Conservation (phyloP, 2,113 vertebrate genomes). For the Siniperca chuatsi region DNA sequence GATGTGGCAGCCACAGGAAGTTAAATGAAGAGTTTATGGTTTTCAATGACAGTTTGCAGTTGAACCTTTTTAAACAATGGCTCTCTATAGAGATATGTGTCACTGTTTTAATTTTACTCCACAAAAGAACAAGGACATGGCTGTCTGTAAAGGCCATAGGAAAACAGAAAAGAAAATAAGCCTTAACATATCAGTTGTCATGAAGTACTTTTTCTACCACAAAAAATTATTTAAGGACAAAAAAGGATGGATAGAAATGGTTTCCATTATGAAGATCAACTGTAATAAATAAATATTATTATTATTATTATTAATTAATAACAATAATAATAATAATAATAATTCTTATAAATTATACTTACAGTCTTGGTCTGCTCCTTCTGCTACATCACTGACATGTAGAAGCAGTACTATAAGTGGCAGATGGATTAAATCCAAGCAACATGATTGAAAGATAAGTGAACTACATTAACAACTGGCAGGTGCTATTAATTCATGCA, state of each 20-base stretch:
- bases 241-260: neutral
- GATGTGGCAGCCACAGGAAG: neutral
- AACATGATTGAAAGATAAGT: slow-evolving; percentile 23
- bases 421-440: slow-evolving; percentile 1
- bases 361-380: neutral
- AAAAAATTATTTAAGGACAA: neutral
- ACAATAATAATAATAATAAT: no score
- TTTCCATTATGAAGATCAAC: neutral
- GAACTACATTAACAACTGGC: slow-evolving; percentile 7
- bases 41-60: slow-evolving; percentile 7
- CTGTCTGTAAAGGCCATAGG: neutral
- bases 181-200: neutral
- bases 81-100: neutral
- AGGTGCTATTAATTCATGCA: slow-evolving; percentile 20
- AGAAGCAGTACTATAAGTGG: neutral
- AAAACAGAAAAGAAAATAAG: neutral
- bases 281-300: neutral
- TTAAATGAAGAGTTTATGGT: neutral
- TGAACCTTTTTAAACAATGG: slow-evolving; percentile 4
- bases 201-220: neutral
- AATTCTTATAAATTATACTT: neutral
- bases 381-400: neutral
- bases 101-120: neutral
- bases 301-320: neutral
- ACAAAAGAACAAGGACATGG: neutral